Evolutionary conservation across 2,797 vertebrate genomes (phyloP).

Genomic region (Lacerta bilineata): DNA sequence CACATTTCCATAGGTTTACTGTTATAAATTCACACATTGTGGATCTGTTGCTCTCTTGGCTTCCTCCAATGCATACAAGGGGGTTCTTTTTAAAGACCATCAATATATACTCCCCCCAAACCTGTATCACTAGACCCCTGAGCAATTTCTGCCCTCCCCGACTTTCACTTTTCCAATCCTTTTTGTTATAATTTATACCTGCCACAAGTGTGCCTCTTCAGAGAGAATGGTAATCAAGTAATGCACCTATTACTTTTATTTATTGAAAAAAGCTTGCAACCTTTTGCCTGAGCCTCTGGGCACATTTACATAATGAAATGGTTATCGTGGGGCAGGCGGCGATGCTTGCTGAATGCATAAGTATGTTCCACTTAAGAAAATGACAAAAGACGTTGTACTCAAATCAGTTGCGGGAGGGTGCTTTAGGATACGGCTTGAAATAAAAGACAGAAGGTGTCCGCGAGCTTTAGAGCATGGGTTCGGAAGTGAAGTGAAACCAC

Average conservation of each 20-base stretch:
- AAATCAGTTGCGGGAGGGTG: background rate
- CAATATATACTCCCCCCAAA: background rate
- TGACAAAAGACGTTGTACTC: background rate
- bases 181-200: constrained; percentile 30
- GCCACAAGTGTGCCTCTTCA: constrained; percentile 24
- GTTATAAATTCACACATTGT: background rate
- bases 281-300: constrained; percentile 2
- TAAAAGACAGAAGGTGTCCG: background rate
- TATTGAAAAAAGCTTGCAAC: constrained; percentile 40
- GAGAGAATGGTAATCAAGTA: constrained; percentile 36
- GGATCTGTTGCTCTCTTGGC: background rate
- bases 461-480: background rate
- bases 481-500: background rate
- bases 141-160: background rate
- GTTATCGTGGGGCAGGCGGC: background rate
- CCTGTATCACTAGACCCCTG: background rate
- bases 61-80: background rate
- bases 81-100: background rate
- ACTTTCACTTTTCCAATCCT: constrained; percentile 5
- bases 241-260: constrained; percentile 42
- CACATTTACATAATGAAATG: constrained; percentile 35
- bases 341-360: constrained; percentile 24
- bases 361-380: constrained; percentile 21
- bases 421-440: background rate
- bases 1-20: background rate